A percentile compares a stretch with the other conserved stretches of the same genome.
Evolutionary conservation across 2,888 invertebrate genomes (phyloP).

Genomic region (Andricus curvator): DNA sequence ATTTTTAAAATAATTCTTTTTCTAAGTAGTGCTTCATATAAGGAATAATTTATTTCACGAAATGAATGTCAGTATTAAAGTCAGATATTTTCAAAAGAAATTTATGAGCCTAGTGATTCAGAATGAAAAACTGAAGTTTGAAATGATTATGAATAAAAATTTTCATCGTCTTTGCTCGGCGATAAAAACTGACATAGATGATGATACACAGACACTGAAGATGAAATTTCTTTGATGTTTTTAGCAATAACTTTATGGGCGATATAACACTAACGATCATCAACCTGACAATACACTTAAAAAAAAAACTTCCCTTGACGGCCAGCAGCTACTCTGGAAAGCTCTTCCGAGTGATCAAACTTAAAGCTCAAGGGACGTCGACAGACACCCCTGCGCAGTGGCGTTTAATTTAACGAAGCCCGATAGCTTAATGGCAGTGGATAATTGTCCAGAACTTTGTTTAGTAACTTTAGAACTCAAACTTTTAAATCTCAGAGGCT

Average conservation of each 20-base stretch:
- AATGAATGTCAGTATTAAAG: no score
- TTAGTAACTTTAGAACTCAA: not conserved
- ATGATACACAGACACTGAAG: not conserved
- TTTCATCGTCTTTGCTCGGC: not conserved
- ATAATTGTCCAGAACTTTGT: conserved; percentile 11
- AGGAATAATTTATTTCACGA: no score
- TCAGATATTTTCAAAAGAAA: not conserved
- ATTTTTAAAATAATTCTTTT: no score
- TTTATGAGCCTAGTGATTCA: not conserved
- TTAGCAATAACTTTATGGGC: conserved; percentile 3
- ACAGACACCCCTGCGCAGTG: conserved; percentile 9
- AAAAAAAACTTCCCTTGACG: not conserved
- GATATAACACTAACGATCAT: not conserved
- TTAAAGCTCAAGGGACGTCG: conserved; percentile 9
- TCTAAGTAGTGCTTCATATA: no score
- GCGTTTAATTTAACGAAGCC: conserved; percentile 16
- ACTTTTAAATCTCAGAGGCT: not conserved
- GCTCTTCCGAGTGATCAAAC: conserved; percentile 32
- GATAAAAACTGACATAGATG: not conserved
- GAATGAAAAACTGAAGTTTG: no score
- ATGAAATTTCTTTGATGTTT: not conserved
- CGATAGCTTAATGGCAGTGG: conserved; percentile 18
- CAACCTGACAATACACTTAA: not conserved
- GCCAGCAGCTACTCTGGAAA: not conserved
- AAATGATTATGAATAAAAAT: not conserved